Percentiles rank a stretch among this genome's conserved stretches.
Conservation (phyloP, 1,140 invertebrate genomes). For the Calliopsis andreniformis region DNA sequence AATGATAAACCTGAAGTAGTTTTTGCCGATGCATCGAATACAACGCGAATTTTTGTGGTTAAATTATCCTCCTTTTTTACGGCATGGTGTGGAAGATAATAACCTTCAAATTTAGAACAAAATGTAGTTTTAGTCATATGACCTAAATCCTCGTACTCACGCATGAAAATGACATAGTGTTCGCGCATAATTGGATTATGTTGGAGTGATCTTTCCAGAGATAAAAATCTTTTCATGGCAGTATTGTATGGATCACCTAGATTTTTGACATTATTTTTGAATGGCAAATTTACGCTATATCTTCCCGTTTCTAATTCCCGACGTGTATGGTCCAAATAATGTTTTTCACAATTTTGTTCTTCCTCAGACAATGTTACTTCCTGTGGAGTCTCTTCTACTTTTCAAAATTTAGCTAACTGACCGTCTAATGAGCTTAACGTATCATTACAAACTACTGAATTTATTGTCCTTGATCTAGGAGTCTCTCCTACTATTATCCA, state of each 20-base stretch:
- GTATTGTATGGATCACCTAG: slow-evolving; percentile 47
- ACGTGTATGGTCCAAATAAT: not conserved
- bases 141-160: not conserved
- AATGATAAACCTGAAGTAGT: not conserved
- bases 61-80: not conserved
- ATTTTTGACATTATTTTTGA: slow-evolving; percentile 11
- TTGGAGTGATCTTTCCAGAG: slow-evolving; percentile 47
- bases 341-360: slow-evolving; percentile 4
- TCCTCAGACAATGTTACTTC: not conserved
- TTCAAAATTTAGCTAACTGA: slow-evolving; percentile 2
- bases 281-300: slow-evolving; percentile 15
- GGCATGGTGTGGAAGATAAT: not conserved
- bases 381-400: not conserved
- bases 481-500: slow-evolving; percentile 24
- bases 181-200: slow-evolving; percentile 54
- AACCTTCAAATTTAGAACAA: not conserved
- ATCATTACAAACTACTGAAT: not conserved
- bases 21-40: not conserved
- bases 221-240: slow-evolving; percentile 48
- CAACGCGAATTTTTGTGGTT: not conserved
- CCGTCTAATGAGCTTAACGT: not conserved
- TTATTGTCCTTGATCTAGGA: not conserved
- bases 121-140: not conserved
- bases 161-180: slow-evolving; percentile 49
- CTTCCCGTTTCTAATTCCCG: not conserved